phyloP scores from a whole-genome alignment of 2,797 vertebrate species.

The Epinephelus coioides region DNA sequence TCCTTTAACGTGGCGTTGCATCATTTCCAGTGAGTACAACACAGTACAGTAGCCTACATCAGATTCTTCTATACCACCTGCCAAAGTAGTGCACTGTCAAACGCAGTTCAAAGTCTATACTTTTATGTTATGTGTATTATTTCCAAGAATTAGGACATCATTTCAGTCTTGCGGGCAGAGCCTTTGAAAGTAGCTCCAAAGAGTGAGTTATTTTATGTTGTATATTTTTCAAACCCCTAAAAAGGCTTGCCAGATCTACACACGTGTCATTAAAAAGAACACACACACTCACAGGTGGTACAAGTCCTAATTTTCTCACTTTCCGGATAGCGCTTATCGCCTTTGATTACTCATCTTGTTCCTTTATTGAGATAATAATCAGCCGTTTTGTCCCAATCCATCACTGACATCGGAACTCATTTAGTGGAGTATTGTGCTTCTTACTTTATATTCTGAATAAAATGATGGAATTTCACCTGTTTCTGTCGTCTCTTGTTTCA shows the following conservation, averaged over 20 bases:
- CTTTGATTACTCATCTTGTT: slow-evolving; percentile 40
- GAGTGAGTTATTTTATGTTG: background rate
- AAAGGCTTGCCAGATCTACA: slow-evolving; percentile 1
- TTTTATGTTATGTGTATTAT: slow-evolving; percentile 4
- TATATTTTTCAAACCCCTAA: background rate
- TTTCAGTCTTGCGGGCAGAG: background rate
- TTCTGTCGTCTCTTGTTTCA: background rate
- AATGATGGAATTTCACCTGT: background rate
- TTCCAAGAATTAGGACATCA: slow-evolving; percentile 18
- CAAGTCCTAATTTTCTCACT: slow-evolving; percentile 20
- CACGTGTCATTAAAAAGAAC: background rate
- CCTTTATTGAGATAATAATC: slow-evolving; percentile 36
- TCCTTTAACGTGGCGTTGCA: slow-evolving; percentile 10
- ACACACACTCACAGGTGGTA: background rate
- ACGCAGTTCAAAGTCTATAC: background rate
- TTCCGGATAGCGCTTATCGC: slow-evolving; percentile 18
- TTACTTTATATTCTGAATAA: slow-evolving; percentile 5
- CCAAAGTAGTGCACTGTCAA: background rate
- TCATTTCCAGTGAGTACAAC: slow-evolving; percentile 20
- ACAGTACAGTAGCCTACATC: background rate
- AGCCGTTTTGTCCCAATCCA: slow-evolving; percentile 20
- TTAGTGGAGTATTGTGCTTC: background rate
- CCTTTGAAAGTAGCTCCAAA: background rate
- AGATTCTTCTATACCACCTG: background rate
- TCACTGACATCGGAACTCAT: slow-evolving; percentile 6